These are phyloP conservation scores for Chromis chromis DNA, from an alignment of 2,797 vertebrate species.

Conservation along the genomic window DNA sequence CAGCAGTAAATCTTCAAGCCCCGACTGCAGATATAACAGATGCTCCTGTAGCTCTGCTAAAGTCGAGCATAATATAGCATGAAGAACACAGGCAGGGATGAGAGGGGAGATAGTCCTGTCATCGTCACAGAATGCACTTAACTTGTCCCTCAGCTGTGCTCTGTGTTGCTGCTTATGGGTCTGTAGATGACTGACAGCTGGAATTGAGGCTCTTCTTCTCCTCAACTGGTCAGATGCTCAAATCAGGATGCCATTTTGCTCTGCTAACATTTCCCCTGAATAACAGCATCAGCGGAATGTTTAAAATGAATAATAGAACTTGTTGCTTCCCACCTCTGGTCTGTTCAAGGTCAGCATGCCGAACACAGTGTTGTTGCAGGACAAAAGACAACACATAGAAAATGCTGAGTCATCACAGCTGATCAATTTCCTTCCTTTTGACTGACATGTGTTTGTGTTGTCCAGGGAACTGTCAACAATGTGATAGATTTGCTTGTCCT, in stretches of 20 bases:
- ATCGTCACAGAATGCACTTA: background rate
- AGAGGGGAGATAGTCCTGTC: background rate
- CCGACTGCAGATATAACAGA: constrained; percentile 2
- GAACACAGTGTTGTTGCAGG: background rate
- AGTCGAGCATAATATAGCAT: background rate
- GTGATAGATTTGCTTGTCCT: constrained; percentile 28
- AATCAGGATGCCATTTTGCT: background rate
- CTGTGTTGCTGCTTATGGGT: background rate
- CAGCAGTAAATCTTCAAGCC: background rate
- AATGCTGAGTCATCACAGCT: constrained; percentile 31
- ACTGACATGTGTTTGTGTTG: constrained; percentile 28
- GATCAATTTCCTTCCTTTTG: constrained; percentile 42
- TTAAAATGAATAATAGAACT: constrained; percentile 14
- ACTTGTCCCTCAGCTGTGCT: background rate
- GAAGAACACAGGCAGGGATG: constrained; percentile 11
- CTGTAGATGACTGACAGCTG: constrained; percentile 25
- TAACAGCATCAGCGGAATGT: background rate
- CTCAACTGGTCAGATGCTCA: background rate
- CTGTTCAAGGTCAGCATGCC: constrained; percentile 37
- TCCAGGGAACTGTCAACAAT: constrained; percentile 43
- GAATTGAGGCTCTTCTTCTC: background rate
- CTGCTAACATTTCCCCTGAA: background rate
- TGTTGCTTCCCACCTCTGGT: constrained; percentile 2
- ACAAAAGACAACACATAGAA: constrained; percentile 18
- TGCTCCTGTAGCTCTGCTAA: constrained; percentile 9